Evolutionary conservation across 1,140 invertebrate genomes (phyloP).

Genomic region (Procambarus virginalis): DNA sequence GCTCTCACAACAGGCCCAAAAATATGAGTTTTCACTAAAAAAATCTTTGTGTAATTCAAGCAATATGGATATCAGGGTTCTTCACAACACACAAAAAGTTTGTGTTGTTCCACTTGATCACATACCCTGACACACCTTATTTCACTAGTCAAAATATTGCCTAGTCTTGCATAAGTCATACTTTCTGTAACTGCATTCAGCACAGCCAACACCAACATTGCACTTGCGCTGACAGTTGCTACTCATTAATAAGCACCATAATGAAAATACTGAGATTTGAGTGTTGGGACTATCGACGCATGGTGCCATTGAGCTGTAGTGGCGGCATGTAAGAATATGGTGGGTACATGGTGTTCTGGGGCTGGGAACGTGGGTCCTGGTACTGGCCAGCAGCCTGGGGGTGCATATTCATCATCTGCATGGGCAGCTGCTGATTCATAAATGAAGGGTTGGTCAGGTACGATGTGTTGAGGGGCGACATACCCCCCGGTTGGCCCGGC

Average conservation of each 20-base stretch:
- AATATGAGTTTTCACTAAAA: constrained; percentile 57
- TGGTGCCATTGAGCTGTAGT: constrained; percentile 82
- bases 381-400: constrained; percentile 78
- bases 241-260: constrained; percentile 57
- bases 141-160: constrained; percentile 65
- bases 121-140: constrained; percentile 44
- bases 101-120: constrained; percentile 42
- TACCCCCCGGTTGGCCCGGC: constrained; percentile 65
- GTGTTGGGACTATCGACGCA: constrained; percentile 78
- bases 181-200: constrained; percentile 33
- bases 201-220: constrained; percentile 38
- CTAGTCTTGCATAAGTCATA: constrained; percentile 59
- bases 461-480: constrained; percentile 69
- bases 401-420: constrained; percentile 82
- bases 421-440: constrained; percentile 72
- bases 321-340: constrained; percentile 83
- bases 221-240: constrained; percentile 37
- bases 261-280: constrained; percentile 61
- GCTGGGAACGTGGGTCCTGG: constrained; percentile 81
- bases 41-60: constrained; percentile 58
- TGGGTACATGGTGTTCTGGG: constrained; percentile 81
- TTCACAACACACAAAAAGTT: constrained; percentile 16
- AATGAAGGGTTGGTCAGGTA: constrained; percentile 69
- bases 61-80: constrained; percentile 14
- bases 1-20: constrained; percentile 66